phyloP scores from a whole-genome alignment of 2,113 vertebrate species.

The Thamnophis sirtalis region DNA sequence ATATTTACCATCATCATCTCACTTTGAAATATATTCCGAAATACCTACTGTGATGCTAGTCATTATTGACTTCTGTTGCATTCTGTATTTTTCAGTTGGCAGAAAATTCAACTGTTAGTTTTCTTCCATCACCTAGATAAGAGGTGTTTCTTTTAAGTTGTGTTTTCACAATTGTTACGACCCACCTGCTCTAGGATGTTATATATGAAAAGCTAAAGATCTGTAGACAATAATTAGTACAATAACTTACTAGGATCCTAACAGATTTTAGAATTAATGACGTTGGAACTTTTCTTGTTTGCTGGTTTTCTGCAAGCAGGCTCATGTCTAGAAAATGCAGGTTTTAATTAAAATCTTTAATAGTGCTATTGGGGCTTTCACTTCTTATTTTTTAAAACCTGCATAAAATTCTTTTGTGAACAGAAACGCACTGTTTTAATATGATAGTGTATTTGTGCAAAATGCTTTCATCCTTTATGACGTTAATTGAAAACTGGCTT shows the following conservation, averaged over 20 bases:
- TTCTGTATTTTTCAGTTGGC: background rate
- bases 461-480: background rate
- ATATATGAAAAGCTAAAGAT: background rate
- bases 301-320: background rate
- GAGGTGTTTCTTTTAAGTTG: background rate
- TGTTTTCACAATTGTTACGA: background rate
- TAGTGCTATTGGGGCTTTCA: background rate
- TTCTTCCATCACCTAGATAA: background rate
- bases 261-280: background rate
- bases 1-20: background rate
- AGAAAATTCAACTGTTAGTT: background rate
- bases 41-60: background rate
- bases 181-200: background rate
- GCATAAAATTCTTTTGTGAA: background rate
- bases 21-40: background rate
- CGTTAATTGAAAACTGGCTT: background rate
- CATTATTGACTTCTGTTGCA: background rate
- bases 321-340: background rate
- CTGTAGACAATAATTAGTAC: background rate
- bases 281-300: background rate
- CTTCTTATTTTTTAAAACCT: background rate
- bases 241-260: background rate
- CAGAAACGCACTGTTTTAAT: background rate
- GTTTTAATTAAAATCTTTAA: background rate
- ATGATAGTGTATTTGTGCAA: background rate